These are phyloP conservation scores for Schrankia costaestrigalis DNA, from an alignment of 2,888 invertebrate genomes.

Conservation along the genomic window DNA sequence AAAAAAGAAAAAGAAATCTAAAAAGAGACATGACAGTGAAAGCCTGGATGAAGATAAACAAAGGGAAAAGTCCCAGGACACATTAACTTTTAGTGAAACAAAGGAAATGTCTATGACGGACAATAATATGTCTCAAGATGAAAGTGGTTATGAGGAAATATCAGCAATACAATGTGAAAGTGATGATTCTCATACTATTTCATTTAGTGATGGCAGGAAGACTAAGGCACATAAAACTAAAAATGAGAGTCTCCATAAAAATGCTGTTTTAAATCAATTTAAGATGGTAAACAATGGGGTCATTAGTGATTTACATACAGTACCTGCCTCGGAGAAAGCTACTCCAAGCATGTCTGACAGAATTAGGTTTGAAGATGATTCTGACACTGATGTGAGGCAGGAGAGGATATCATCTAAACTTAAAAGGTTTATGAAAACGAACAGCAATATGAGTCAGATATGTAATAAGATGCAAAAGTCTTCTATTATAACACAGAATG, in stretches of 20 bases:
- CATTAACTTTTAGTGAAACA: neutral
- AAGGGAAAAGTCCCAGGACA: no score
- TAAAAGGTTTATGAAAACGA: constrained; percentile 41
- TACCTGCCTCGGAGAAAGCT: constrained; percentile 8
- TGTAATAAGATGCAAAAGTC: constrained; percentile 17
- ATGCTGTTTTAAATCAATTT: constrained; percentile 1
- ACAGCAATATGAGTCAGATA: constrained; percentile 33
- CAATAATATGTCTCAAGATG: constrained; percentile 12
- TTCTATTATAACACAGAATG: constrained; percentile 40
- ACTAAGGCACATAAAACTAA: constrained; percentile 4
- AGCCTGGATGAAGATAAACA: constrained; percentile 9
- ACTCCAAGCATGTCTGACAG: constrained; percentile 47
- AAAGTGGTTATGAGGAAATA: constrained; percentile 21
- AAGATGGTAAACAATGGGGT: neutral
- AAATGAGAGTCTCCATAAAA: constrained; percentile 9
- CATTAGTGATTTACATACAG: neutral
- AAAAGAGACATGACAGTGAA: constrained; percentile 24
- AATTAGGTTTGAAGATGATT: constrained; percentile 51
- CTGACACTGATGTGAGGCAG: constrained; percentile 2
- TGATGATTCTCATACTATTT: constrained; percentile 12
- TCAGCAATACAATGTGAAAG: constrained; percentile 27
- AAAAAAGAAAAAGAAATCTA: constrained; percentile 35
- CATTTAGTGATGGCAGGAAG: constrained; percentile 11
- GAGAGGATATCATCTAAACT: constrained; percentile 27
- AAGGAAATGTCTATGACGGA: constrained; percentile 4